These are phyloP conservation scores for Drosophila subobscura DNA, from an alignment of 1,140 invertebrate species.

Conservation along the genomic window DNA sequence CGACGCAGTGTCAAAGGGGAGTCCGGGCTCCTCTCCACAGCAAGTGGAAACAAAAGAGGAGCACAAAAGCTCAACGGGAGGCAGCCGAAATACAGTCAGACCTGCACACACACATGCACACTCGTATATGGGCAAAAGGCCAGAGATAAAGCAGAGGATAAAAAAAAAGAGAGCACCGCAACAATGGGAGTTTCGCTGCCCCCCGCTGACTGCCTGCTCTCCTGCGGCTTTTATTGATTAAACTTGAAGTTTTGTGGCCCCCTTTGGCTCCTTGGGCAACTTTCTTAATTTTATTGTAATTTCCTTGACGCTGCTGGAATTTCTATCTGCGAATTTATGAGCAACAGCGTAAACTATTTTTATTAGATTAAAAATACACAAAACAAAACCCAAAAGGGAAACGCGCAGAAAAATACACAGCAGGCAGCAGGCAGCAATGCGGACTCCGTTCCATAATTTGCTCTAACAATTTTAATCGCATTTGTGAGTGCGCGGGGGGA, in stretches of 20 bases:
- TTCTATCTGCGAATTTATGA: constrained; percentile 82
- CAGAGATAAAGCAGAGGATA: not conserved
- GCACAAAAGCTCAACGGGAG: constrained; percentile 56
- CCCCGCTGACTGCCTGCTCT: constrained; percentile 17
- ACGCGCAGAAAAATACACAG: constrained; percentile 40
- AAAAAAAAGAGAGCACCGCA: not conserved
- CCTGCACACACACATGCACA: constrained; percentile 35
- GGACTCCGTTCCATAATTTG: constrained; percentile 61
- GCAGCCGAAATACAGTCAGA: constrained; percentile 44
- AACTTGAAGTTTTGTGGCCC: constrained; percentile 75
- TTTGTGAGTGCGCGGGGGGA: constrained; percentile 51
- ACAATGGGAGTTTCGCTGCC: not conserved
- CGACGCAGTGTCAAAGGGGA: constrained; percentile 53
- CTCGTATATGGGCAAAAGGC: constrained; percentile 1
- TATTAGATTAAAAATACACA: constrained; percentile 77
- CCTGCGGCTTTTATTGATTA: constrained; percentile 78
- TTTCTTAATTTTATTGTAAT: constrained; percentile 82
- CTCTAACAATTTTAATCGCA: constrained; percentile 81
- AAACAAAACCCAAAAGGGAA: constrained; percentile 32
- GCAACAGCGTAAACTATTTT: constrained; percentile 75
- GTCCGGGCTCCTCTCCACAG: not conserved
- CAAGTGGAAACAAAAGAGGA: constrained; percentile 22
- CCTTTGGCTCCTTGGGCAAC: constrained; percentile 45
- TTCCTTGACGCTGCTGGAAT: constrained; percentile 76
- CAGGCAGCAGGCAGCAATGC: constrained; percentile 8